phyloP scores from a whole-genome alignment of 2,888 invertebrate genomes.

The Biston betularia region DNA sequence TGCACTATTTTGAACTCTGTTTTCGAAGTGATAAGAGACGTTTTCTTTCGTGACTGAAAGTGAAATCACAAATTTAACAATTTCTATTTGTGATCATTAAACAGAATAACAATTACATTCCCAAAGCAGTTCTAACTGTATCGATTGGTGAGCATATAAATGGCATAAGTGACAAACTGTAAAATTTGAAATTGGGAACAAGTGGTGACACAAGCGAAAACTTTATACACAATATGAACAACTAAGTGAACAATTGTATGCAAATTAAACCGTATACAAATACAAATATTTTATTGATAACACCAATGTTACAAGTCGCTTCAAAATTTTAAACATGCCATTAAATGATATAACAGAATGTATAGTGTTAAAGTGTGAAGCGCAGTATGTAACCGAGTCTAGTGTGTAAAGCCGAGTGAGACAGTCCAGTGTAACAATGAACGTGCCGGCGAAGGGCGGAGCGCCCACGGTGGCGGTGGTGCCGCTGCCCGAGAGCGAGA shows the following conservation, averaged over 20 bases:
- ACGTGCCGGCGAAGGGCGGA: constrained; percentile 73
- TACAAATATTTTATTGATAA: too few relatives aligned
- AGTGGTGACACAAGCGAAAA: too few relatives aligned
- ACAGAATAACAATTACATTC: not conserved
- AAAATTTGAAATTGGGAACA: not conserved
- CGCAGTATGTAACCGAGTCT: too few relatives aligned
- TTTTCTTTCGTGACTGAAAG: not conserved
- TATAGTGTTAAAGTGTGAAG: not conserved
- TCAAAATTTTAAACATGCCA: too few relatives aligned
- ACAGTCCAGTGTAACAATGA: constrained; percentile 55
- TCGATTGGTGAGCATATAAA: not conserved
- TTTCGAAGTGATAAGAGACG: not conserved
- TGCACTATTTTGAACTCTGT: constrained; percentile 2
- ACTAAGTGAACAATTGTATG: too few relatives aligned
- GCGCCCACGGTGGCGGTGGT: constrained; percentile 87
- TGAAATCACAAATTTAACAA: not conserved
- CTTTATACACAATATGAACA: too few relatives aligned
- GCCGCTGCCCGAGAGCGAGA: constrained; percentile 90
- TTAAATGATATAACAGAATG: not conserved
- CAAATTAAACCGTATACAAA: too few relatives aligned
- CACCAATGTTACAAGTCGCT: too few relatives aligned
- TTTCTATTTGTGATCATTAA: not conserved
- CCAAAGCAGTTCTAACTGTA: not conserved
- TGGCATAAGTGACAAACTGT: not conserved
- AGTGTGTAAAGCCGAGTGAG: not conserved